Evolutionary conservation across 2,888 invertebrate species (phyloP).

Genomic region (Tenthredo mesomela): DNA sequence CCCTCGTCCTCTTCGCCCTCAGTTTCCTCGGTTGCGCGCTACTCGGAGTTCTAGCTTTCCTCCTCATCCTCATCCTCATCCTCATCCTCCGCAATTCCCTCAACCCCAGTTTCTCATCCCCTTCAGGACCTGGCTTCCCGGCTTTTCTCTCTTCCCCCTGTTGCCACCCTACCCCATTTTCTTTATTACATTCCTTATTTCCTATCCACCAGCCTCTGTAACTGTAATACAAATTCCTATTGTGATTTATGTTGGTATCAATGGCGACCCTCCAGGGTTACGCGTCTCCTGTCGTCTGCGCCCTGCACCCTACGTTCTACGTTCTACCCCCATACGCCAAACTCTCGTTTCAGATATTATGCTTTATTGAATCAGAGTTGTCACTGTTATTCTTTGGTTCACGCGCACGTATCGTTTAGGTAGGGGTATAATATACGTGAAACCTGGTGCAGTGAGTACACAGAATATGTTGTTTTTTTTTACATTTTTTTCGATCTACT

Average conservation of each 20-base stretch:
- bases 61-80: slow-evolving; percentile 20
- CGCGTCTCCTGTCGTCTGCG: slow-evolving; percentile 61
- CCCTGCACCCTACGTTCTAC: slow-evolving; percentile 53
- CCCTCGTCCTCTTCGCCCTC: slow-evolving; percentile 28
- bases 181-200: slow-evolving; percentile 79
- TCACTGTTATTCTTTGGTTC: slow-evolving; percentile 72
- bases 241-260: slow-evolving; percentile 78
- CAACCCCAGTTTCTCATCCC: slow-evolving; percentile 47
- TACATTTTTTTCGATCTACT: neutral
- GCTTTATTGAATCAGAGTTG: slow-evolving; percentile 76
- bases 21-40: slow-evolving; percentile 40
- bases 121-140: slow-evolving; percentile 55
- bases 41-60: slow-evolving; percentile 38
- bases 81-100: slow-evolving; percentile 38
- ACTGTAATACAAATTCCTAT: slow-evolving; percentile 79
- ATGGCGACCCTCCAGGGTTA: slow-evolving; percentile 65
- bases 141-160: slow-evolving; percentile 51
- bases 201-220: slow-evolving; percentile 76
- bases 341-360: slow-evolving; percentile 72
- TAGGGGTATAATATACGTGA: neutral
- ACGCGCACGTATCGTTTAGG: slow-evolving; percentile 57
- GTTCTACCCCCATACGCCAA: neutral
- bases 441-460: no score
- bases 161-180: slow-evolving; percentile 72
- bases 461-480: neutral